Evolutionary conservation across 2,113 vertebrate genomes (phyloP).

Genomic region (Pseudopodoces humilis): DNA sequence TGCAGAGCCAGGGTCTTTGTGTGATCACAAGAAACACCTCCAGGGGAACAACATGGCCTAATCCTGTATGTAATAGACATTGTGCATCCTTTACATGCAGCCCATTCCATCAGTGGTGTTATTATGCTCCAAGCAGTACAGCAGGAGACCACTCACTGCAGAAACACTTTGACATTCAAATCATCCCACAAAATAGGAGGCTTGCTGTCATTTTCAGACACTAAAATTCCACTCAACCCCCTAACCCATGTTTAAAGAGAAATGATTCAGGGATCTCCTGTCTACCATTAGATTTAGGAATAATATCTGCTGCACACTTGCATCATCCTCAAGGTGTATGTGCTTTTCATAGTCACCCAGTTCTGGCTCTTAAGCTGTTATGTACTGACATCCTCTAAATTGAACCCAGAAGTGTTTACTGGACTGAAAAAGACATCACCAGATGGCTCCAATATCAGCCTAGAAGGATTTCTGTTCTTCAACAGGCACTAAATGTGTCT

Average conservation of each 20-base stretch:
- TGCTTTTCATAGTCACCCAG: background rate
- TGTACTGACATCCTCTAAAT: slow-evolving; percentile 13
- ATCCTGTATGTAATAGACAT: background rate
- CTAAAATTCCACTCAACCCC: background rate
- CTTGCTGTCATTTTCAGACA: background rate
- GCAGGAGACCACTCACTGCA: background rate
- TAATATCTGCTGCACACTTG: background rate
- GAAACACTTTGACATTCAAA: background rate
- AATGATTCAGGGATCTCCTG: background rate
- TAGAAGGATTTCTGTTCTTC: slow-evolving; percentile 53
- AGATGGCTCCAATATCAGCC: slow-evolving; percentile 53
- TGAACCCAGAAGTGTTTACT: slow-evolving; percentile 39
- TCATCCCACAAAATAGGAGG: background rate
- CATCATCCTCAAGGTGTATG: background rate
- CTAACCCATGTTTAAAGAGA: background rate
- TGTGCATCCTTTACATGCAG: background rate
- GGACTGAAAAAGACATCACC: slow-evolving; percentile 48
- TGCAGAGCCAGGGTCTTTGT: background rate
- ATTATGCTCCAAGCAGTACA: background rate
- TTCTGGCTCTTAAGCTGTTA: slow-evolving; percentile 21
- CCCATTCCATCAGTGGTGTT: background rate
- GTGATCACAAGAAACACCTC: background rate
- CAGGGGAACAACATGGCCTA: background rate
- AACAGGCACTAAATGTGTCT: slow-evolving; percentile 9
- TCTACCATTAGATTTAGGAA: background rate